Percentiles rank a stretch among this genome's conserved stretches.
These are phyloP conservation scores for Drosophila koepferae DNA, from an alignment of 2,888 invertebrate species.

Conservation along the genomic window DNA sequence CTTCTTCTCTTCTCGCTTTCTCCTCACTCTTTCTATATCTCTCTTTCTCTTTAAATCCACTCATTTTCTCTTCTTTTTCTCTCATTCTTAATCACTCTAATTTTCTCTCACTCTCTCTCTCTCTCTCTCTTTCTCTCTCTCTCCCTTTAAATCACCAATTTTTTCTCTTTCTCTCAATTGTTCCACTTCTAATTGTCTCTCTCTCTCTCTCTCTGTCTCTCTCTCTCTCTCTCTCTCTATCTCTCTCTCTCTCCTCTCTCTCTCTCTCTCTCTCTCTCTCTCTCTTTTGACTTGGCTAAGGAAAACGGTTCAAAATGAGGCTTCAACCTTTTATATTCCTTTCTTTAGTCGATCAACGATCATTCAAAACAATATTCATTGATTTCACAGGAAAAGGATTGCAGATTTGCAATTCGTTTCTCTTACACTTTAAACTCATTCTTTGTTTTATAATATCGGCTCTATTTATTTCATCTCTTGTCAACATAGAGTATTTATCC, in stretches of 20 bases:
- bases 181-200: too few species aligned
- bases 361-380: background rate
- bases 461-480: background rate
- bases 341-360: background rate
- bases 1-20: too few species aligned
- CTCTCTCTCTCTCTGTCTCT: background rate
- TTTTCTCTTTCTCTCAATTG: background rate
- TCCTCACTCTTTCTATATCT: too few species aligned
- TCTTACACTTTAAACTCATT: background rate
- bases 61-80: too few species aligned
- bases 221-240: background rate
- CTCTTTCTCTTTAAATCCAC: too few species aligned
- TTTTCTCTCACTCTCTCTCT: too few species aligned
- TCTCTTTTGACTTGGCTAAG: background rate
- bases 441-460: background rate
- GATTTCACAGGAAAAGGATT: too few species aligned
- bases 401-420: too few species aligned
- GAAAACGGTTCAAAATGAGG: too few species aligned
- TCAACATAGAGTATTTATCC: conserved; percentile 10
- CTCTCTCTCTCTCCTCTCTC: background rate
- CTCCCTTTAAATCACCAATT: too few species aligned
- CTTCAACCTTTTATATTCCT: too few species aligned
- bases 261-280: background rate
- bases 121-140: background rate
- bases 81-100: too few species aligned